A percentile compares a stretch with the other conserved stretches of the same genome.
Conservation (phyloP, 2,888 invertebrate genomes). For the Clistopyga incitator region DNA sequence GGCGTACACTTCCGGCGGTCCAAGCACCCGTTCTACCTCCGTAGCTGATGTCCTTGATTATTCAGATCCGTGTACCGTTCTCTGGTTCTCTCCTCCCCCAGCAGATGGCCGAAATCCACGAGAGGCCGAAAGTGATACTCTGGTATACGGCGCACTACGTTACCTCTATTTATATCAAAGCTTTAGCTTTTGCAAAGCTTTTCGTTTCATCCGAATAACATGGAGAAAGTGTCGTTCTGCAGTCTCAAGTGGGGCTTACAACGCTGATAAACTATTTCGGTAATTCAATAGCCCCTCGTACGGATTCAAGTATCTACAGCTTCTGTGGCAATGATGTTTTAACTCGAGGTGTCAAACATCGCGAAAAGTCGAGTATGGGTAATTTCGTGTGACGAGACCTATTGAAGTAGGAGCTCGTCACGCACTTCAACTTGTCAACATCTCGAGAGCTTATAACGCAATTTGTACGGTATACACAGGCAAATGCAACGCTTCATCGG, state of each 20-base stretch:
- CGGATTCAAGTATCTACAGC: too few relatives aligned
- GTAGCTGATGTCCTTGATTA: slow-evolving; percentile 64
- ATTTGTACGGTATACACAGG: too few relatives aligned
- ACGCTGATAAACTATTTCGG: background rate
- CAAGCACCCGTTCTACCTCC: slow-evolving; percentile 45
- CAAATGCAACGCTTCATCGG: too few relatives aligned
- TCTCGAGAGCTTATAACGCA: too few relatives aligned
- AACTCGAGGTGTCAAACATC: background rate
- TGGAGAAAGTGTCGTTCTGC: background rate
- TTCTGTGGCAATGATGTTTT: background rate
- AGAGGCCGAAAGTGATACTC: slow-evolving; percentile 10
- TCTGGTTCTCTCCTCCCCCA: slow-evolving; percentile 41
- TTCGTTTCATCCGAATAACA: background rate
- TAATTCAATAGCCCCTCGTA: too few relatives aligned
- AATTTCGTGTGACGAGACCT: background rate
- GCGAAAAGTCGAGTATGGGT: background rate
- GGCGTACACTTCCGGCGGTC: slow-evolving; percentile 33
- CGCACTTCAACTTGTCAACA: too few relatives aligned
- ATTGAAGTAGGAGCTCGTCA: too few relatives aligned
- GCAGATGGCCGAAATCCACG: slow-evolving; percentile 50
- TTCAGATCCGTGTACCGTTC: slow-evolving; percentile 61
- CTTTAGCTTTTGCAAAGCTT: background rate
- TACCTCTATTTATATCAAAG: slow-evolving; percentile 22
- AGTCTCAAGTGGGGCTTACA: background rate
- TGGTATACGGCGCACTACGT: background rate